Conservation (phyloP, 2,113 vertebrate species). For the Antechinus stuartii region DNA sequence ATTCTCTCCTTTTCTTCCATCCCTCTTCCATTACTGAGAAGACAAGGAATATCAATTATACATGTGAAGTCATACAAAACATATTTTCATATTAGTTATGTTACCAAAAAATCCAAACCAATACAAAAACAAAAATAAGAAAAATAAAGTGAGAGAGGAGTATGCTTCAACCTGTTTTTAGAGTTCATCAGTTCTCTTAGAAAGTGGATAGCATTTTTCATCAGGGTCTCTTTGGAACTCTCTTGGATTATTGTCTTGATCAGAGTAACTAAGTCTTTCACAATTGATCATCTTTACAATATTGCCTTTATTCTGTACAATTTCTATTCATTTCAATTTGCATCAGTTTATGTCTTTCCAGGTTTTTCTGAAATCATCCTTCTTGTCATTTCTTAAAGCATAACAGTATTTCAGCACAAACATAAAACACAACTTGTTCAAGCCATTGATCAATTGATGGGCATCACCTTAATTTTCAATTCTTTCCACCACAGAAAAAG, state of each 20-base stretch:
- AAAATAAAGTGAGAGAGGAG: too few relatives aligned
- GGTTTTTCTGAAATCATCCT: background rate
- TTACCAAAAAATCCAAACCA: too few relatives aligned
- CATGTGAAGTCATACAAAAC: too few relatives aligned
- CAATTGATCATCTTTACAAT: background rate
- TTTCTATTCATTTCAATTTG: background rate
- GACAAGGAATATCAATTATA: too few relatives aligned
- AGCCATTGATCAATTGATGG: background rate
- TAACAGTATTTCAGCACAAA: background rate
- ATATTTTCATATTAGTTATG: too few relatives aligned
- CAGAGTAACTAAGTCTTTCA: background rate
- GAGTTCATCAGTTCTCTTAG: background rate
- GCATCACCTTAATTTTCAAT: background rate
- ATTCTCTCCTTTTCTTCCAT: too few relatives aligned
- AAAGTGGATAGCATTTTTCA: background rate
- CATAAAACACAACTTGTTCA: background rate
- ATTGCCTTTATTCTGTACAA: background rate
- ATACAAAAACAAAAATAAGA: too few relatives aligned
- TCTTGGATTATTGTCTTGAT: background rate
- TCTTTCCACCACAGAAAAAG: background rate
- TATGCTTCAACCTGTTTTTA: too few relatives aligned
- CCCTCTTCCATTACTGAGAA: too few relatives aligned
- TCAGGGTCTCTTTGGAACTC: background rate
- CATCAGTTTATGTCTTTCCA: background rate
- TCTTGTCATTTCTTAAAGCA: background rate